These are phyloP conservation scores for Andrena bicolor DNA, from an alignment of 2,888 invertebrate species.

Conservation along the genomic window DNA sequence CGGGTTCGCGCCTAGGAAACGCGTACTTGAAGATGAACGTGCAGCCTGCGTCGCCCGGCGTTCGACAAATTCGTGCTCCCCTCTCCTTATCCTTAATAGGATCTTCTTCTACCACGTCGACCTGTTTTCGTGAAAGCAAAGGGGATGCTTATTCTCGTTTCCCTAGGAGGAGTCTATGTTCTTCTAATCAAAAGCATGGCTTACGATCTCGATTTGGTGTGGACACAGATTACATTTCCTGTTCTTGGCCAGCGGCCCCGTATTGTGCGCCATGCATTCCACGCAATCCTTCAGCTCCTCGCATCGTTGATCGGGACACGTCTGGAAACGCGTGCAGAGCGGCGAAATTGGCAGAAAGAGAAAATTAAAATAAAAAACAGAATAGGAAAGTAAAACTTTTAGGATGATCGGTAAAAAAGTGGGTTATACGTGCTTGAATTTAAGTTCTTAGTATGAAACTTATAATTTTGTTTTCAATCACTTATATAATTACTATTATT, in stretches of 20 bases:
- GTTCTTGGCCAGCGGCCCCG: conserved; percentile 77
- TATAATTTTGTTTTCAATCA: too few species aligned
- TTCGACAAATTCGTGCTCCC: conserved; percentile 83
- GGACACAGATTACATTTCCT: conserved; percentile 68
- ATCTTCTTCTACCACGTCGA: conserved; percentile 72
- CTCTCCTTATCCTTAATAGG: conserved; percentile 74
- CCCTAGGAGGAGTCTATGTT: background rate
- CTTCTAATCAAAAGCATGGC: conserved; percentile 47
- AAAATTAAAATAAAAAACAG: too few species aligned
- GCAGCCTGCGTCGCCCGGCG: conserved; percentile 84
- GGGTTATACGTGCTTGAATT: too few species aligned
- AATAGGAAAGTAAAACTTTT: too few species aligned
- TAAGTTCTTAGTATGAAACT: too few species aligned
- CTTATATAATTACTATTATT: too few species aligned
- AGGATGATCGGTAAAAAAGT: too few species aligned
- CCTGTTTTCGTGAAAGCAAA: conserved; percentile 48
- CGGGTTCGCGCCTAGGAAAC: conserved; percentile 71
- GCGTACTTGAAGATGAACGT: conserved; percentile 85
- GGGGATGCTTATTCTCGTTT: background rate
- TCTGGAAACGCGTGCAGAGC: conserved; percentile 79
- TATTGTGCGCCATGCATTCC: conserved; percentile 87
- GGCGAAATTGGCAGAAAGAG: too few species aligned
- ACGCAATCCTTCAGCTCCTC: conserved; percentile 90
- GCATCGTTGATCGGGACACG: conserved; percentile 89
- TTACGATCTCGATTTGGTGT: conserved; percentile 79